Evolutionary conservation across 2,113 vertebrate species (phyloP).

Genomic region (Sylvicapra grimmia): DNA sequence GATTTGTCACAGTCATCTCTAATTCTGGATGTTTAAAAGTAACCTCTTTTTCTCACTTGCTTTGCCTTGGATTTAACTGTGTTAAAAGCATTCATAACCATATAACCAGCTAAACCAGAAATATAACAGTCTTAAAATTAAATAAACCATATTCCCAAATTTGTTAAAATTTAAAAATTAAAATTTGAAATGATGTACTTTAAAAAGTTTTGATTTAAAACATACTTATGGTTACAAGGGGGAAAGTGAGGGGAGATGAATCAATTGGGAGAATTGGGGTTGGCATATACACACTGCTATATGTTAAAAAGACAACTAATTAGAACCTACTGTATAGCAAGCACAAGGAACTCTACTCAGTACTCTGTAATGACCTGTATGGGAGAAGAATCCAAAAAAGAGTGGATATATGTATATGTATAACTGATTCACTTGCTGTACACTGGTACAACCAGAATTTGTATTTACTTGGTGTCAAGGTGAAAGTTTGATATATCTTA

Average conservation of each 20-base stretch:
- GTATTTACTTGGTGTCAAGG: not conserved
- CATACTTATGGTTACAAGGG: not conserved
- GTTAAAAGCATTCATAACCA: not conserved
- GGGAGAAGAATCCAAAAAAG: not conserved
- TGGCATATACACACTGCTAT: not conserved
- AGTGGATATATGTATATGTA: not conserved
- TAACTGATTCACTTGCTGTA: not conserved
- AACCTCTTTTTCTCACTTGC: not conserved
- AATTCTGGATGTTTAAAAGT: not conserved
- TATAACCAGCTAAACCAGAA: not conserved
- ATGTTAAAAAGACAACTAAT: not conserved
- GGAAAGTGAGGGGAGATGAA: not conserved
- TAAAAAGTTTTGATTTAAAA: constrained; percentile 1
- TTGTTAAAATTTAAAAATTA: constrained; percentile 28
- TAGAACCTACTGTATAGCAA: not conserved
- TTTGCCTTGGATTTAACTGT: constrained; percentile 16
- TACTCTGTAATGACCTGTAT: not conserved
- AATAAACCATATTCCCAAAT: not conserved
- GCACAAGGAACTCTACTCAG: not conserved
- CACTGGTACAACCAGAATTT: not conserved
- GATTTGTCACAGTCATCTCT: not conserved
- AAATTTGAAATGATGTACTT: not conserved
- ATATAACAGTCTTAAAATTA: not conserved
- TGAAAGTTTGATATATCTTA: constrained; percentile 8
- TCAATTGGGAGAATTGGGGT: not conserved